Conservation (phyloP, 2,888 invertebrate species). For the Exephanes ischioxanthus region DNA sequence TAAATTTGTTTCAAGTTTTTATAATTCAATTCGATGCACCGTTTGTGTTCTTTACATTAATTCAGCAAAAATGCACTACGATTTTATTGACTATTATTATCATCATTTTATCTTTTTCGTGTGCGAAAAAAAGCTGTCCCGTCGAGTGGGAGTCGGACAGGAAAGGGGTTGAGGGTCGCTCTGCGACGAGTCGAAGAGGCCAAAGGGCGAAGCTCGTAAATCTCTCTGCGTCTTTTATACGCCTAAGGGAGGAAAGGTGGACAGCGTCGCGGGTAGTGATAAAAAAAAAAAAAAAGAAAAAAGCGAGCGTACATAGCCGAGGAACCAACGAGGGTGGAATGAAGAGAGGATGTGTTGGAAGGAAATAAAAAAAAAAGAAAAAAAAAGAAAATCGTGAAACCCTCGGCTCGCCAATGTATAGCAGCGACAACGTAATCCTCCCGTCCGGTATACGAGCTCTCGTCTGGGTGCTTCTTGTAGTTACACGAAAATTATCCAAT, state of each 20-base stretch:
- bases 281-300: not conserved
- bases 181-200: constrained; percentile 40
- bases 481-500: constrained; percentile 57
- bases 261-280: constrained; percentile 34
- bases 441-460: constrained; percentile 16
- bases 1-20: too few species aligned
- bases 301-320: not conserved
- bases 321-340: not conserved
- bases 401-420: constrained; percentile 49
- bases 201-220: constrained; percentile 61
- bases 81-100: not conserved
- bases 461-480: constrained; percentile 33
- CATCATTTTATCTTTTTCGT: constrained; percentile 5
- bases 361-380: constrained; percentile 27
- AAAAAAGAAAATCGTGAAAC: constrained; percentile 8
- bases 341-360: constrained; percentile 12
- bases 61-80: not conserved
- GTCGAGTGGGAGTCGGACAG: not conserved
- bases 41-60: not conserved
- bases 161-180: not conserved
- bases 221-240: constrained; percentile 47
- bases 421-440: constrained; percentile 56
- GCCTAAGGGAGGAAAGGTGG: constrained; percentile 25
- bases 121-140: not conserved
- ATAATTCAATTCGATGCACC: too few species aligned